Percentiles rank a stretch among this genome's conserved stretches.
These are phyloP conservation scores for Labeo rohita DNA, from an alignment of 2,113 vertebrate species.

Conservation along the genomic window DNA sequence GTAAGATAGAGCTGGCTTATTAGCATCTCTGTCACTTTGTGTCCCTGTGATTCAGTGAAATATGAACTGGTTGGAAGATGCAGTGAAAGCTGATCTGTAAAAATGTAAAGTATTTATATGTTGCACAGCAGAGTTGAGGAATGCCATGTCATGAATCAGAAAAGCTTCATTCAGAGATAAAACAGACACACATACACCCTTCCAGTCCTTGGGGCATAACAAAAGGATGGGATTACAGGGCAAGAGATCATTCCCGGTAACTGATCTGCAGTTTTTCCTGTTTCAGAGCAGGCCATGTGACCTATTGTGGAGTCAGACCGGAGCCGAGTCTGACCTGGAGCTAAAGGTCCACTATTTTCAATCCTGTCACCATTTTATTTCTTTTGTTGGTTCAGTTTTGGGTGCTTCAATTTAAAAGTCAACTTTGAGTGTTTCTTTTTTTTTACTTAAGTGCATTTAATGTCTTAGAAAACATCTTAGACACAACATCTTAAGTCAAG, in stretches of 20 bases:
- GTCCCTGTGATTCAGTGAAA: not conserved
- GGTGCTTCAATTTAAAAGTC: not conserved
- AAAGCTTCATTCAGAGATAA: slow-evolving; percentile 10
- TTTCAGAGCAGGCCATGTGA: slow-evolving; percentile 32
- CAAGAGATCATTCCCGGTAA: slow-evolving; percentile 51
- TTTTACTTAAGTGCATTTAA: not conserved
- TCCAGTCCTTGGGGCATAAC: slow-evolving; percentile 21
- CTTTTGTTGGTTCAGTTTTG: not conserved
- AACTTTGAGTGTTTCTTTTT: not conserved
- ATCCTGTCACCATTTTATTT: not conserved
- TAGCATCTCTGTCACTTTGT: not conserved
- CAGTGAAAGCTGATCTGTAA: not conserved
- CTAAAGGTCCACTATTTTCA: slow-evolving; percentile 24
- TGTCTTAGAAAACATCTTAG: too few relatives aligned
- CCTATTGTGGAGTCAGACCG: slow-evolving; percentile 30
- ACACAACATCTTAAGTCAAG: too few relatives aligned
- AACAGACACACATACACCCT: not conserved
- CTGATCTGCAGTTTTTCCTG: slow-evolving; percentile 41
- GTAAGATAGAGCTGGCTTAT: not conserved
- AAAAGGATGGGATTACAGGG: slow-evolving; percentile 47
- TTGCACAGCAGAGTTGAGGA: not conserved
- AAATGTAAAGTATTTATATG: not conserved
- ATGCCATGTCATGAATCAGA: not conserved
- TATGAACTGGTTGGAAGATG: not conserved
- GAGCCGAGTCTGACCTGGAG: slow-evolving; percentile 27